Evolutionary conservation across 1,140 invertebrate genomes (phyloP).

Genomic region (Drosophila asahinai): DNA sequence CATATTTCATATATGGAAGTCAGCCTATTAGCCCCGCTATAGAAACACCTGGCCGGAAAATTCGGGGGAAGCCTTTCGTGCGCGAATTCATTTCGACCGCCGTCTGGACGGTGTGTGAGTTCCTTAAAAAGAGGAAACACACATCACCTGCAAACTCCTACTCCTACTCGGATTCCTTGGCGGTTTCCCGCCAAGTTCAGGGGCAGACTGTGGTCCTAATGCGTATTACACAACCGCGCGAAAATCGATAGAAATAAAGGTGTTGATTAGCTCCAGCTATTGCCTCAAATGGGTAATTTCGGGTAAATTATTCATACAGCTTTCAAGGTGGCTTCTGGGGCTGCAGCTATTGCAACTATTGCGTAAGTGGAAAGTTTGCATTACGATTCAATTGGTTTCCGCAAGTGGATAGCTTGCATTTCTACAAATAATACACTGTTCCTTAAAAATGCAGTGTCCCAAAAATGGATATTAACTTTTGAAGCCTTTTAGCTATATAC

Average conservation of each 20-base stretch:
- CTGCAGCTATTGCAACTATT: conserved; percentile 11
- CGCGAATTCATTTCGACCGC: conserved; percentile 46
- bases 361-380: conserved; percentile 19
- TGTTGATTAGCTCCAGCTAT: conserved; percentile 46
- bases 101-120: conserved; percentile 37
- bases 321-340: conserved; percentile 6
- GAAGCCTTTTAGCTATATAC: no score
- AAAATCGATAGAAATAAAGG: conserved; percentile 69
- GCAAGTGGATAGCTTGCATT: background rate
- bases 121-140: conserved; percentile 6
- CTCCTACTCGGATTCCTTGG: background rate
- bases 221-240: conserved; percentile 59
- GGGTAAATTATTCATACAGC: conserved; percentile 45
- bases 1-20: conserved; percentile 8
- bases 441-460: no score
- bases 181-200: conserved; percentile 59
- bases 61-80: conserved; percentile 41
- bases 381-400: background rate
- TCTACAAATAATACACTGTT: background rate
- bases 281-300: conserved; percentile 27
- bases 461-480: no score
- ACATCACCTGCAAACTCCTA: conserved; percentile 9
- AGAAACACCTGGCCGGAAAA: conserved; percentile 17
- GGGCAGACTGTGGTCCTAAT: conserved; percentile 50
- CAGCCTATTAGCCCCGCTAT: background rate